A percentile compares a stretch with the other conserved stretches of the same genome.
Evolutionary conservation across 2,888 invertebrate species (phyloP).

Genomic region (Myathropa florea): DNA sequence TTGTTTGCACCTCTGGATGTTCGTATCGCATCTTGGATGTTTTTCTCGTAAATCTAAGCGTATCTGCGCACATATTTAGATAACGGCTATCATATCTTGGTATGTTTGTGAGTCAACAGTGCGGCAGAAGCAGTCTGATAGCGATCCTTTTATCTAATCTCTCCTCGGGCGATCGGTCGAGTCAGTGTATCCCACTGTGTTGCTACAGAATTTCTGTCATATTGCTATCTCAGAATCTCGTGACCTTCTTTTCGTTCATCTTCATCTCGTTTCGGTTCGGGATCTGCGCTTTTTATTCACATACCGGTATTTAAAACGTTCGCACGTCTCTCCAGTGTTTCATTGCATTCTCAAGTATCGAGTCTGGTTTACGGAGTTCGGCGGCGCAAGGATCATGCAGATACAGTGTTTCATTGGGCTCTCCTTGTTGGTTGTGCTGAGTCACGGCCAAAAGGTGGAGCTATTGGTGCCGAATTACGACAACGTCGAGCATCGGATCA

Average conservation of each 20-base stretch:
- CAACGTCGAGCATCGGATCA: slow-evolving; percentile 59
- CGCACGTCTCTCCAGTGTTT: slow-evolving; percentile 8
- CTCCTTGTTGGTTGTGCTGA: neutral
- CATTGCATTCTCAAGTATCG: slow-evolving; percentile 3
- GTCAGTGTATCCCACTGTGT: slow-evolving; percentile 5
- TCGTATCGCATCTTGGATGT: neutral
- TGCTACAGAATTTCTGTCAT: slow-evolving; percentile 40
- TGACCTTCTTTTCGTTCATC: slow-evolving; percentile 2
- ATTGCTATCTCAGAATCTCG: slow-evolving; percentile 22
- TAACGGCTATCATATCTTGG: slow-evolving; percentile 5
- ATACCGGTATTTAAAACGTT: slow-evolving; percentile 31
- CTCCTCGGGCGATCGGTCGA: neutral
- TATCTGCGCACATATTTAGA: neutral
- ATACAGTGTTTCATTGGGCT: neutral
- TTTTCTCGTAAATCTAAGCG: neutral
- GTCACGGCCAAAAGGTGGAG: slow-evolving; percentile 38
- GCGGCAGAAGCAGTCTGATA: neutral
- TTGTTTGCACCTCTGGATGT: neutral
- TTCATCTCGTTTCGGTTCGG: slow-evolving; percentile 32
- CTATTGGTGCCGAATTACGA: slow-evolving; percentile 65
- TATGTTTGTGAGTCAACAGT: slow-evolving; percentile 9
- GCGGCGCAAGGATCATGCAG: slow-evolving; percentile 4
- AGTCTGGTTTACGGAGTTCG: neutral
- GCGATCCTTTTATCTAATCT: neutral
- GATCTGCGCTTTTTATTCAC: neutral